Evolutionary conservation across 2,888 invertebrate genomes (phyloP).

Genomic region (Saturnia pavonia): DNA sequence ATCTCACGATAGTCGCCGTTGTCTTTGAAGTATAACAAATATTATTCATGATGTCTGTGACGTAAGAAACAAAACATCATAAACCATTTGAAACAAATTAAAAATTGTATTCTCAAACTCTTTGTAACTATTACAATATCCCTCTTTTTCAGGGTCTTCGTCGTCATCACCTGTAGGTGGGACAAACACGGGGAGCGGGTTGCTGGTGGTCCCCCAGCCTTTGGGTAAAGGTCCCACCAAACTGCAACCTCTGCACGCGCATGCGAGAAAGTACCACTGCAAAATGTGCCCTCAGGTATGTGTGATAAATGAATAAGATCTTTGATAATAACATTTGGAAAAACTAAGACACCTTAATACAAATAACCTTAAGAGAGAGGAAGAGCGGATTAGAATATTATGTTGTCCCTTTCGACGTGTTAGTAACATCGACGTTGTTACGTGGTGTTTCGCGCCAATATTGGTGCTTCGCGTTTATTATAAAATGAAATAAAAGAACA

Average conservation of each 20-base stretch:
- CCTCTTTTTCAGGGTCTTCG: constrained; percentile 68
- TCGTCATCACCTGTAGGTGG: constrained; percentile 75
- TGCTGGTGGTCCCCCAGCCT: constrained; percentile 95
- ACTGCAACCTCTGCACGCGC: constrained; percentile 72
- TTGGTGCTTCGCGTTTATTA: neutral
- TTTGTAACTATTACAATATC: neutral
- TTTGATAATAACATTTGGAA: neutral
- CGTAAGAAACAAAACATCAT: neutral
- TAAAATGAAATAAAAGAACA: too few relatives aligned
- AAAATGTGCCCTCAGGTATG: constrained; percentile 98
- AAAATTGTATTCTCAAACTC: neutral
- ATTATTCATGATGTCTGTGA: too few relatives aligned
- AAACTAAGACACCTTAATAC: neutral
- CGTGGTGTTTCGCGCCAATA: neutral
- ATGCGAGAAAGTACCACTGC: constrained; percentile 93
- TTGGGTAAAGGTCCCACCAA: constrained; percentile 83
- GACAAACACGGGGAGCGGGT: constrained; percentile 71
- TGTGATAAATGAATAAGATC: constrained; percentile 26
- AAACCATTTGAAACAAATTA: neutral
- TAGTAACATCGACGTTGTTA: too few relatives aligned
- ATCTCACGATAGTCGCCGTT: too few relatives aligned
- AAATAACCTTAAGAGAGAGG: neutral
- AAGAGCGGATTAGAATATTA: neutral
- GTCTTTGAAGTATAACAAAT: too few relatives aligned
- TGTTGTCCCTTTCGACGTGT: too few relatives aligned